Evolutionary conservation across 2,888 invertebrate species (phyloP).

Genomic region (Diplazon laetatorius): DNA sequence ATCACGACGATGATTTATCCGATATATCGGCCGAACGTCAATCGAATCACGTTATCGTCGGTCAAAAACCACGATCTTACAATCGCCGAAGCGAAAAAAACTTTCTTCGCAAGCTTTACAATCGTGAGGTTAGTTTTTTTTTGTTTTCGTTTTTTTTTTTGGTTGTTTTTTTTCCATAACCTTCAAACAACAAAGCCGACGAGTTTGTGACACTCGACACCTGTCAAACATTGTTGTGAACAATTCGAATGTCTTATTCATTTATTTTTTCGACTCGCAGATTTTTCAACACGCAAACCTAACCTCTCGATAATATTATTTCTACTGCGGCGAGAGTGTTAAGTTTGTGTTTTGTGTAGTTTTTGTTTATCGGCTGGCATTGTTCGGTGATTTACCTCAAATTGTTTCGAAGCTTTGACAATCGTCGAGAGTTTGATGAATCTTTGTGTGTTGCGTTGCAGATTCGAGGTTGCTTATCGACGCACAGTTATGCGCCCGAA

Average conservation of each 20-base stretch:
- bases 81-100: slow-evolving; percentile 75
- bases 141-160: too few relatives aligned
- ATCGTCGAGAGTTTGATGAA: neutral
- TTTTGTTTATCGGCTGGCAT: neutral
- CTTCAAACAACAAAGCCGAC: slow-evolving; percentile 67
- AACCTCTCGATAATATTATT: neutral
- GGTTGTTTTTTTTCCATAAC: too few relatives aligned
- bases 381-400: slow-evolving; percentile 4
- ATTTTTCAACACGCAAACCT: neutral
- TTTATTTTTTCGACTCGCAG: neutral
- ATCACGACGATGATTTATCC: slow-evolving; percentile 80
- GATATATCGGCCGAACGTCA: slow-evolving; percentile 80
- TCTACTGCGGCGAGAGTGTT: neutral
- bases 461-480: slow-evolving; percentile 79
- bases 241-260: too few relatives aligned
- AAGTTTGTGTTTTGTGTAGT: too few relatives aligned
- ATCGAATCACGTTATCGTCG: slow-evolving; percentile 77
- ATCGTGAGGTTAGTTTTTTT: slow-evolving; percentile 84
- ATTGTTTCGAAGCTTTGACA: neutral
- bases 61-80: slow-evolving; percentile 75
- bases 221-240: slow-evolving; percentile 66
- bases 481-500: slow-evolving; percentile 79
- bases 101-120: slow-evolving; percentile 84
- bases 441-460: slow-evolving; percentile 59
- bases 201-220: slow-evolving; percentile 60